These are phyloP conservation scores for Prunella strophiata DNA, from an alignment of 2,797 vertebrate species.

Conservation along the genomic window DNA sequence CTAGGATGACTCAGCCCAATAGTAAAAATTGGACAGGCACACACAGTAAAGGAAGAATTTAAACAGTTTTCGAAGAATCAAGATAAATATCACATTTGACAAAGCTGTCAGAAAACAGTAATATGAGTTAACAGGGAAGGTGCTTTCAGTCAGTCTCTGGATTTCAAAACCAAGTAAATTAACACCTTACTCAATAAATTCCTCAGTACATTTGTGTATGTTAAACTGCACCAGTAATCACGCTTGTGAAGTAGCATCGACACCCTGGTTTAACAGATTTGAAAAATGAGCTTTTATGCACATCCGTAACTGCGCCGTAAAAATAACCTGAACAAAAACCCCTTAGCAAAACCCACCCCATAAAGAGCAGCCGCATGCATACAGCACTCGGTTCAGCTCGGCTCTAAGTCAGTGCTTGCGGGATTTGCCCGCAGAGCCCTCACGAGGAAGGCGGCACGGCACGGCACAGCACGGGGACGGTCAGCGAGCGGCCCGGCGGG, in stretches of 20 bases:
- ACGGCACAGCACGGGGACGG: accelerated
- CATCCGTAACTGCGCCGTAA: background rate
- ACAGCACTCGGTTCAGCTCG: accelerated
- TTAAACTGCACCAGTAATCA: background rate
- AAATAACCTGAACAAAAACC: accelerated
- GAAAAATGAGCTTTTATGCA: background rate
- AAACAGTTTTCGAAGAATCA: background rate
- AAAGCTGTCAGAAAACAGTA: background rate
- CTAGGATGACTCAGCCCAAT: background rate
- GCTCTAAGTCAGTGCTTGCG: accelerated
- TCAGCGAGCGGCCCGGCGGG: background rate
- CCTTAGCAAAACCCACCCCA: no score
- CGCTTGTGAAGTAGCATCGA: accelerated
- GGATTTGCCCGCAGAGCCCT: background rate
- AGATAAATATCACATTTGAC: accelerated
- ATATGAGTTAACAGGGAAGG: accelerated
- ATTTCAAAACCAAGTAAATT: background rate
- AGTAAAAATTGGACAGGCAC: background rate
- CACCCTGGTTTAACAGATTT: background rate
- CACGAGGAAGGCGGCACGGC: accelerated
- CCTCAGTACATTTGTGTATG: accelerated
- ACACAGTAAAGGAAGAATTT: background rate
- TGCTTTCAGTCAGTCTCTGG: background rate
- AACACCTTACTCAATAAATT: accelerated
- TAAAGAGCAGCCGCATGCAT: accelerated